Conservation (phyloP, 2,797 vertebrate species). For the Sylvia borin region DNA sequence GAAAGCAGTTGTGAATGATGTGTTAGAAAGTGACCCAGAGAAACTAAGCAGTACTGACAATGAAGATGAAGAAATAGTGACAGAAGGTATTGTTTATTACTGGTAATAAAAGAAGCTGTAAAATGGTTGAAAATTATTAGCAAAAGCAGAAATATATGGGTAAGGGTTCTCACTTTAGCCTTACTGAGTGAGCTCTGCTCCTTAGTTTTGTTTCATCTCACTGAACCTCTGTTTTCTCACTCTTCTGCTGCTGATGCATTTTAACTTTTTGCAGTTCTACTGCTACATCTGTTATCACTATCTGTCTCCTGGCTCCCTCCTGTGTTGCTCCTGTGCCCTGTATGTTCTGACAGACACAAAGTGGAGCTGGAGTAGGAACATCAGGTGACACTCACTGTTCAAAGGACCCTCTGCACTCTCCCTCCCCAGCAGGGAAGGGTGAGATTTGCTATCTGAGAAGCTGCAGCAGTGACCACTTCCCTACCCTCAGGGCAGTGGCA, state of each 20-base stretch:
- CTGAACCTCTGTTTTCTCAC: not conserved
- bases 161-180: not conserved
- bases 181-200: not conserved
- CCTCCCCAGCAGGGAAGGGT: not conserved
- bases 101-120: not conserved
- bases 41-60: slow-evolving; percentile 95
- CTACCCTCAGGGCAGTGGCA: not conserved
- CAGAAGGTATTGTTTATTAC: slow-evolving; percentile 79
- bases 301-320: not conserved
- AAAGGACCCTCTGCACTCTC: not conserved
- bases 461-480: not conserved
- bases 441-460: not conserved
- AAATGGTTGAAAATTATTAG: not conserved
- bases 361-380: not conserved
- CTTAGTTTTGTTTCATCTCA: not conserved
- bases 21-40: slow-evolving; percentile 91
- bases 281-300: not conserved
- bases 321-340: not conserved
- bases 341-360: not conserved
- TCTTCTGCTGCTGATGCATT: not conserved
- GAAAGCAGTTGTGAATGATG: slow-evolving; percentile 80
- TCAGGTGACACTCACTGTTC: not conserved
- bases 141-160: not conserved
- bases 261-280: not conserved
- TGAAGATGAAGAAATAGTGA: slow-evolving; percentile 87